Evolutionary conservation across 2,888 invertebrate species (phyloP).

Genomic region (Conistra vaccinii): DNA sequence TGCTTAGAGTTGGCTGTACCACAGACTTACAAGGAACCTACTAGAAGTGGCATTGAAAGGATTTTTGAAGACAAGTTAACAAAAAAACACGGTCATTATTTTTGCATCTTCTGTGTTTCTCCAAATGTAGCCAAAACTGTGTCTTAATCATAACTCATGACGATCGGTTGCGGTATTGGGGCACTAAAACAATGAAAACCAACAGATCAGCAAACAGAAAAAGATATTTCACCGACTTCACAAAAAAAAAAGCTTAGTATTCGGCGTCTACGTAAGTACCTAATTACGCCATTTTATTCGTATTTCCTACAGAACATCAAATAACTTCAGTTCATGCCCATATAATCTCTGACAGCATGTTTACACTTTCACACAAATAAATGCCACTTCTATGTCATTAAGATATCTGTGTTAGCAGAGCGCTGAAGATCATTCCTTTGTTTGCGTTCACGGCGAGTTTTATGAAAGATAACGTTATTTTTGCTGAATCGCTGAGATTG

Average conservation of each 20-base stretch:
- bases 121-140: background rate
- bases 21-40: background rate
- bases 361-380: no score
- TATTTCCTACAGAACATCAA: no score
- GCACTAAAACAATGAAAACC: background rate
- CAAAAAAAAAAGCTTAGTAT: background rate
- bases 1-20: conserved; percentile 6
- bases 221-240: background rate
- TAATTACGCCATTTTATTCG: no score
- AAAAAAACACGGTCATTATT: no score
- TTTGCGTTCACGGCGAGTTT: conserved; percentile 34
- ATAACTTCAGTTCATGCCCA: background rate
- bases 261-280: background rate
- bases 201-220: no score
- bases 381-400: conserved; percentile 3
- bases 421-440: conserved; percentile 21
- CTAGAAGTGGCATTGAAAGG: background rate
- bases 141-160: background rate
- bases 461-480: conserved; percentile 28
- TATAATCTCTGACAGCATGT: background rate
- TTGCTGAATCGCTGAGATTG: conserved; percentile 16
- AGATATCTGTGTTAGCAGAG: background rate
- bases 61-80: background rate
- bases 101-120: background rate
- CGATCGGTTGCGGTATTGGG: background rate